These are phyloP conservation scores for Telmatochromis sp. DNA, from an alignment of 2,113 vertebrate species.

Conservation along the genomic window DNA sequence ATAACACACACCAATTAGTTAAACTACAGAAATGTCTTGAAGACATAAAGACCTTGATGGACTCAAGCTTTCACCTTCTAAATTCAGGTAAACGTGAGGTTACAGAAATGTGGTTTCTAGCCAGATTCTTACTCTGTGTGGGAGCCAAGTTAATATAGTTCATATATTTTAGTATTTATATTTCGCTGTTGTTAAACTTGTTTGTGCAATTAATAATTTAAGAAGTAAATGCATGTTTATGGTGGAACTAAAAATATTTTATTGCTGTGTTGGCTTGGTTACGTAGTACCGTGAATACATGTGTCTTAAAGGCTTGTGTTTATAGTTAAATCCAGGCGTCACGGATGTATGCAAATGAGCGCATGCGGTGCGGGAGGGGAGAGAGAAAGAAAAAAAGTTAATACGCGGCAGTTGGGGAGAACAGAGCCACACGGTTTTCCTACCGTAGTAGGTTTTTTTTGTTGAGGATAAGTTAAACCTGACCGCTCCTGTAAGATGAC, in stretches of 20 bases:
- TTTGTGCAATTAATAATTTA: not conserved
- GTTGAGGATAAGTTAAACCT: not conserved
- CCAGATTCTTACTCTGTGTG: not conserved
- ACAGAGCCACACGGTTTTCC: not conserved
- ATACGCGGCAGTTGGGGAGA: not conserved
- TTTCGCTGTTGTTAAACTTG: not conserved
- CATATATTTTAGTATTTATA: not conserved
- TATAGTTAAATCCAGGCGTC: accelerated
- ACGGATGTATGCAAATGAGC: not conserved
- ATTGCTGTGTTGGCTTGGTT: not conserved
- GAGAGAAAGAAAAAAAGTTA: not conserved
- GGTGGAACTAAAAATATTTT: not conserved
- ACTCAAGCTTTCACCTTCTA: not conserved
- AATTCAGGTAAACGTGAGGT: not conserved
- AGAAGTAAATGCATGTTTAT: not conserved
- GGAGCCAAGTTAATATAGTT: not conserved
- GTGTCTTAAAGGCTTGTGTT: not conserved
- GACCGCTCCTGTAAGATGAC: not conserved
- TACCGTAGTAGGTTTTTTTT: not conserved
- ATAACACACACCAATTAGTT: not conserved
- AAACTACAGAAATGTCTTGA: not conserved
- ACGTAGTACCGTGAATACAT: not conserved
- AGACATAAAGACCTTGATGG: not conserved
- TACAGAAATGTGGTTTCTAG: not conserved
- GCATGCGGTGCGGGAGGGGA: not conserved